A percentile compares a stretch with the other conserved stretches of the same genome.
These are phyloP conservation scores for Siderastrea siderea DNA, from an alignment of 92 coral and sea anemone species.

Conservation along the genomic window DNA sequence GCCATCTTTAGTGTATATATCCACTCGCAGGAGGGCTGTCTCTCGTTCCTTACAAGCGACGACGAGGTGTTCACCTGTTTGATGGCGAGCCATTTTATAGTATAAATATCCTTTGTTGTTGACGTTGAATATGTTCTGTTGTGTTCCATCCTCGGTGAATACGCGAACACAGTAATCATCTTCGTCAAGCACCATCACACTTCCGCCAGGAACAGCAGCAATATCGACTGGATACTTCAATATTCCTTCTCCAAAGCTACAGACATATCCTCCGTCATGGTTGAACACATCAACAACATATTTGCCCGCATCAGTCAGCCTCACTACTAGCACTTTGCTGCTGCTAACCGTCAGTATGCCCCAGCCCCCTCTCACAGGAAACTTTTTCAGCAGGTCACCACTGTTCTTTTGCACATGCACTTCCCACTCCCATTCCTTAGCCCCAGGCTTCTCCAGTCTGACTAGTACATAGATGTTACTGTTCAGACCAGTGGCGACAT, in stretches of 20 bases:
- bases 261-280: constrained; percentile 30
- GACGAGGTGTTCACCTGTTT: neutral
- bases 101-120: neutral
- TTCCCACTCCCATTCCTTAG: neutral
- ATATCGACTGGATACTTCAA: constrained; percentile 17
- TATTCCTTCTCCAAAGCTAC: constrained; percentile 28
- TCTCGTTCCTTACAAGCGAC: neutral
- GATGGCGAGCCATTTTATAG: neutral
- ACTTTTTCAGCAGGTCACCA: constrained; percentile 12
- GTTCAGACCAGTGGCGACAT: constrained; percentile 8
- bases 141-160: constrained; percentile 36
- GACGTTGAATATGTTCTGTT: constrained; percentile 5
- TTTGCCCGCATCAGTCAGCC: neutral
- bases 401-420: neutral
- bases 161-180: constrained; percentile 1
- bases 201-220: constrained; percentile 37
- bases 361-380: constrained; percentile 6
- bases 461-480: constrained; percentile 37
- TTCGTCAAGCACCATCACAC: constrained; percentile 6
- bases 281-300: constrained; percentile 29
- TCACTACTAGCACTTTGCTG: constrained; percentile 18
- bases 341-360: constrained; percentile 12
- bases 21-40: neutral
- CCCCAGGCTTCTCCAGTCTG: neutral
- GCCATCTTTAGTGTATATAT: neutral